phyloP scores from a whole-genome alignment of 1,140 invertebrate genomes.

The Maniola jurtina region DNA sequence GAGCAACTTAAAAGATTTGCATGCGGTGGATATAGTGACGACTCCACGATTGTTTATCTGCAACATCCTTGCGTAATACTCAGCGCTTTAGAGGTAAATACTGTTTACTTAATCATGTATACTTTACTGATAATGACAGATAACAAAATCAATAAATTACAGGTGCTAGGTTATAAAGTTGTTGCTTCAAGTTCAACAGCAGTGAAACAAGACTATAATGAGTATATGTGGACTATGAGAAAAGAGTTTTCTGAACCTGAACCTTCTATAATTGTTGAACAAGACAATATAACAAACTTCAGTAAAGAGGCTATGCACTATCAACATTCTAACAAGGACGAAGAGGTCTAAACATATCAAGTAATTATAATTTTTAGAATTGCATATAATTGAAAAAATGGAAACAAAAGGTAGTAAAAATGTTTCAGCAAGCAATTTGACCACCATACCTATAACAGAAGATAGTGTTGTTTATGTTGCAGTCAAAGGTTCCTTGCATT shows the following conservation, averaged over 20 bases:
- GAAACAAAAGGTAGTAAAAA: constrained; percentile 64
- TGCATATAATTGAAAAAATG: constrained; percentile 50
- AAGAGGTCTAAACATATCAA: constrained; percentile 62
- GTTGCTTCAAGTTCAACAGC: constrained; percentile 91
- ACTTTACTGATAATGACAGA: background rate
- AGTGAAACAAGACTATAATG: constrained; percentile 92
- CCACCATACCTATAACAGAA: constrained; percentile 52
- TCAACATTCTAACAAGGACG: constrained; percentile 68
- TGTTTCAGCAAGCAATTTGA: constrained; percentile 54
- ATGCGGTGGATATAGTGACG: constrained; percentile 88
- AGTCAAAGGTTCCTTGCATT: constrained; percentile 88
- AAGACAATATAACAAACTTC: constrained; percentile 81
- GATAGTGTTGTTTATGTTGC: constrained; percentile 84
- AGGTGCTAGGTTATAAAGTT: constrained; percentile 91
- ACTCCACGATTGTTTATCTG: constrained; percentile 89
- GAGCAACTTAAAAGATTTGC: constrained; percentile 88
- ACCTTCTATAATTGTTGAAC: constrained; percentile 80
- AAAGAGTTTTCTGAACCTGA: constrained; percentile 92
- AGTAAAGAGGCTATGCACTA: constrained; percentile 79
- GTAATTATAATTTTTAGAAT: constrained; percentile 10
- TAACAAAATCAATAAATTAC: constrained; percentile 36
- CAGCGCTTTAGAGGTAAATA: constrained; percentile 85
- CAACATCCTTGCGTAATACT: constrained; percentile 92
- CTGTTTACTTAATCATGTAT: constrained; percentile 1
- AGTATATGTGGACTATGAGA: constrained; percentile 95